phyloP scores from a whole-genome alignment of 2,797 vertebrate genomes.

The Anguilla pacifica region DNA sequence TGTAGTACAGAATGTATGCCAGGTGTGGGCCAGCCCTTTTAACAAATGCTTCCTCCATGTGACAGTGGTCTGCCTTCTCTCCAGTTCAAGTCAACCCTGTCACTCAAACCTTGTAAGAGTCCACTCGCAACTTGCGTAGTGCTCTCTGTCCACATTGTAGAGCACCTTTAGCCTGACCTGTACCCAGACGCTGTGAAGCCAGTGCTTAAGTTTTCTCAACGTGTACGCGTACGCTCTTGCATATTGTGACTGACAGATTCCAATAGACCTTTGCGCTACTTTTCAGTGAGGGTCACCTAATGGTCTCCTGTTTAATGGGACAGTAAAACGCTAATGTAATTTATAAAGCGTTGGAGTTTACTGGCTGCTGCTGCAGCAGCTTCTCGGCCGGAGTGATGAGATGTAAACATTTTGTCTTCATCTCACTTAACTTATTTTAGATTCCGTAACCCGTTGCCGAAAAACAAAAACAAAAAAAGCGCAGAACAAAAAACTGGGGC shows the following conservation, averaged over 20 bases:
- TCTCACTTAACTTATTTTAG: constrained; percentile 53
- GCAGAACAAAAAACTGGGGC: constrained; percentile 47
- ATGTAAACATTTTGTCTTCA: constrained; percentile 55
- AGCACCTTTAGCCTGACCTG: constrained; percentile 41
- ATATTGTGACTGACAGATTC: background rate
- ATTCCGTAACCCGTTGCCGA: constrained; percentile 48
- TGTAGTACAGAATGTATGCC: background rate
- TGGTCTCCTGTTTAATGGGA: constrained; percentile 36
- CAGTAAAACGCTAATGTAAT: constrained; percentile 38
- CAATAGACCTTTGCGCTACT: constrained; percentile 9
- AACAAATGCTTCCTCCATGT: background rate
- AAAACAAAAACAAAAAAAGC: constrained; percentile 25
- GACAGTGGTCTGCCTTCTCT: background rate
- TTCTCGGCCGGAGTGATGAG: constrained; percentile 51
- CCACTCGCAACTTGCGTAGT: constrained; percentile 37
- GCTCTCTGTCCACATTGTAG: constrained; percentile 38
- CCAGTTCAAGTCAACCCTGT: background rate
- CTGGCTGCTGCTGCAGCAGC: constrained; percentile 43
- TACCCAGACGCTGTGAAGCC: constrained; percentile 8
- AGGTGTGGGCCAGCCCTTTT: constrained; percentile 1
- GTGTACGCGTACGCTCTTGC: background rate
- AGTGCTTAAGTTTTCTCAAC: background rate
- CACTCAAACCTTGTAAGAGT: constrained; percentile 34
- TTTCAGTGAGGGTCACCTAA: constrained; percentile 26
- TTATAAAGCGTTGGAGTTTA: constrained; percentile 31